Evolutionary conservation across 2,888 invertebrate genomes (phyloP).

Genomic region (Erannis defoliaria): DNA sequence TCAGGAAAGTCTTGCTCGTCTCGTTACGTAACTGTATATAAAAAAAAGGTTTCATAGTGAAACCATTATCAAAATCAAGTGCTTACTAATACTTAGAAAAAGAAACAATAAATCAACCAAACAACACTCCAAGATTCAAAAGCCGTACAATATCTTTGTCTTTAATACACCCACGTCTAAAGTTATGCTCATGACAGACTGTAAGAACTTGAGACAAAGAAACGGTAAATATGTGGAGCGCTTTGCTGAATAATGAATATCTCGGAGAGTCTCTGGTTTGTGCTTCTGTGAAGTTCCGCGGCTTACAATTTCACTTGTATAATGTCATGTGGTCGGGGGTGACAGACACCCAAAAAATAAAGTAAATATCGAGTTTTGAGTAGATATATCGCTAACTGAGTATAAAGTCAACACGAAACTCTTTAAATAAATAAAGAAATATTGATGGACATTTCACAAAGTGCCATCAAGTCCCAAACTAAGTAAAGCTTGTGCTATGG

Average conservation of each 20-base stretch:
- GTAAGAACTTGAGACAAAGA: slow-evolving; percentile 57
- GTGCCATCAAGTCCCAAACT: no score
- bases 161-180: slow-evolving; percentile 37
- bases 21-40: no score
- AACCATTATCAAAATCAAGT: slow-evolving; percentile 1
- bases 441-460: no score
- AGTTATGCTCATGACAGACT: slow-evolving; percentile 27
- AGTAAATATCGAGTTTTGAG: background rate
- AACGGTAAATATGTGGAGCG: slow-evolving; percentile 63
- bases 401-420: no score
- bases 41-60: background rate
- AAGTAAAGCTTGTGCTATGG: no score
- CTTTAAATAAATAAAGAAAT: no score
- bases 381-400: no score
- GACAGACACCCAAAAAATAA: slow-evolving; percentile 6
- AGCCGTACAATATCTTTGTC: slow-evolving; percentile 24
- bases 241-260: slow-evolving; percentile 66
- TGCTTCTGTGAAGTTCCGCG: slow-evolving; percentile 20
- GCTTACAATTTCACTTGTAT: slow-evolving; percentile 16
- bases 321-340: slow-evolving; percentile 1
- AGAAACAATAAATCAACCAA: slow-evolving; percentile 13
- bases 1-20: no score
- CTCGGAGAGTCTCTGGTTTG: slow-evolving; percentile 53
- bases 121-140: slow-evolving; percentile 19
- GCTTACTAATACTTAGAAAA: background rate